Evolutionary conservation across 2,113 vertebrate species (phyloP).

Genomic region (Amphiprion ocellaris): DNA sequence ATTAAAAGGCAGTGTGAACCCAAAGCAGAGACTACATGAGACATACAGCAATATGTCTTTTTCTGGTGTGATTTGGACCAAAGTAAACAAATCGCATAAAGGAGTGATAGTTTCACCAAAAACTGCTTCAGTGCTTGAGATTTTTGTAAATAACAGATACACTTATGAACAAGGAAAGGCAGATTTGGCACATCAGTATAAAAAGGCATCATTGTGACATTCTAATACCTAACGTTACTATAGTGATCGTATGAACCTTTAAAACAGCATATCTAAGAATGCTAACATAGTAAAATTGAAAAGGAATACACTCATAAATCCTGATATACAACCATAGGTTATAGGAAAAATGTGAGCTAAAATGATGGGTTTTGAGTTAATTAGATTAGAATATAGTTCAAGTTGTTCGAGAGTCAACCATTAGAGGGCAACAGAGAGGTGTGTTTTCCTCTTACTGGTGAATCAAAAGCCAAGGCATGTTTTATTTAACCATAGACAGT

Average conservation of each 20-base stretch:
- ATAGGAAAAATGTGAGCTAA: background rate
- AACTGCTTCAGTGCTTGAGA: background rate
- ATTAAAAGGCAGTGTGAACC: constrained; percentile 13
- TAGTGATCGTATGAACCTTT: too few relatives aligned
- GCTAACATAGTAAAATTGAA: too few relatives aligned
- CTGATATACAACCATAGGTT: background rate
- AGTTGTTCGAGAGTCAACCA: constrained; percentile 6
- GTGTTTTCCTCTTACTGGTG: background rate
- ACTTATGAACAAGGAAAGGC: background rate
- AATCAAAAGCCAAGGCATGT: background rate
- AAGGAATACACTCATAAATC: background rate
- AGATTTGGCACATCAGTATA: background rate
- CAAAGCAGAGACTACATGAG: constrained; percentile 14
- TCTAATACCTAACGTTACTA: too few relatives aligned
- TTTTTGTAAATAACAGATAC: background rate
- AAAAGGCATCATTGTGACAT: background rate
- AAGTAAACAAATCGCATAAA: constrained; percentile 16
- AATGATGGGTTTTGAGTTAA: background rate
- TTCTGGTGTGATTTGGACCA: constrained; percentile 6
- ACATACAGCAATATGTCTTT: constrained; percentile 15
- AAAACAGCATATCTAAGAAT: too few relatives aligned
- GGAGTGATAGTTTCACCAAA: background rate
- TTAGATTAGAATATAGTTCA: background rate
- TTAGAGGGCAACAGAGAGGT: constrained; percentile 49
- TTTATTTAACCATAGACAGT: background rate